These are phyloP conservation scores for Microtus oregoni DNA, from an alignment of 2,113 vertebrate genomes.

Conservation along the genomic window DNA sequence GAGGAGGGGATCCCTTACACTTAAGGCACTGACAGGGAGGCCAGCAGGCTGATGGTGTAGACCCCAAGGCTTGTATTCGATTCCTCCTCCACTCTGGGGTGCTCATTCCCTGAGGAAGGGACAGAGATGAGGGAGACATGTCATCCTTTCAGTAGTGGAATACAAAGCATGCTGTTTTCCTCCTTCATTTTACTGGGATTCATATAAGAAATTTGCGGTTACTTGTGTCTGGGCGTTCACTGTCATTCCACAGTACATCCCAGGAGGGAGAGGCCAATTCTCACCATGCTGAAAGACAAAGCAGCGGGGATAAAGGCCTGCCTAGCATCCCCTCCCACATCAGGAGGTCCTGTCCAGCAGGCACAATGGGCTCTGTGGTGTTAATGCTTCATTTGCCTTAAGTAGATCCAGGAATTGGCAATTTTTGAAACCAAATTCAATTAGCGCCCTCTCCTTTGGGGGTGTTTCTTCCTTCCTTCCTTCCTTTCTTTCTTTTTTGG, in stretches of 20 bases:
- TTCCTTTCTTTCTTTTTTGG: neutral
- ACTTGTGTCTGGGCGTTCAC: conserved; percentile 41
- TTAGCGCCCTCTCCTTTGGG: conserved; percentile 37
- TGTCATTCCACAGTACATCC: conserved; percentile 58
- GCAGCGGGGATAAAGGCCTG: conserved; percentile 28
- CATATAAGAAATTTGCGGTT: conserved; percentile 76
- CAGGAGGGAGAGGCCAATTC: conserved; percentile 50
- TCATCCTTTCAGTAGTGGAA: conserved; percentile 63
- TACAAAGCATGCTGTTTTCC: conserved; percentile 73
- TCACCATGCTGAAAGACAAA: conserved; percentile 57
- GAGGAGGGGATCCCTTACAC: neutral
- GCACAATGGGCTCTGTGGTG: conserved; percentile 47
- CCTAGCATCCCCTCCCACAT: neutral
- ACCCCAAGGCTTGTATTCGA: neutral
- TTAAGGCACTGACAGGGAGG: neutral
- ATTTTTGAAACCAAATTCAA: conserved; percentile 82
- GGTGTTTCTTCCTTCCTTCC: neutral
- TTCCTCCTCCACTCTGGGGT: conserved; percentile 39
- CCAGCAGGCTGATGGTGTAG: fast-evolving
- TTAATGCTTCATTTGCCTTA: conserved; percentile 75
- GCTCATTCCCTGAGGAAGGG: conserved; percentile 40
- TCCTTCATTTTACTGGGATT: conserved; percentile 55
- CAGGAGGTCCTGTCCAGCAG: conserved; percentile 58
- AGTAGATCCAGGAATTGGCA: conserved; percentile 53
- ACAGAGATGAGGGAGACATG: neutral